Evolutionary conservation across 2,888 invertebrate species (phyloP), one percentile per base, ranked within the genome.

Genomic region (Drosophila fungiperda): DNA sequence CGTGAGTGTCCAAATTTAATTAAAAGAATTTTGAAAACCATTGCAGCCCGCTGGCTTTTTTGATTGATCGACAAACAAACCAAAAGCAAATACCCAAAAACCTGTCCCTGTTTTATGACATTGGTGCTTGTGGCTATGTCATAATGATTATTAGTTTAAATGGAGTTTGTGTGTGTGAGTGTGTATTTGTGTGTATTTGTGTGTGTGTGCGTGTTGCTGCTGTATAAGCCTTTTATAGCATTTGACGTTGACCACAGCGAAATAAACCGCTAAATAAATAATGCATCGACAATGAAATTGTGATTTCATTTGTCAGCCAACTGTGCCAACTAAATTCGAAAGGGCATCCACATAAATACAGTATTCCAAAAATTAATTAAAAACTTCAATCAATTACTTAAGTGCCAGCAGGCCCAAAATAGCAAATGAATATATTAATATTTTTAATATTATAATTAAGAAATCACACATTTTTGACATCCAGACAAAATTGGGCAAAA

Each of bases 221-320:
- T 64, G 59, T 36, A 48, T 55, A 48, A 49, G 64, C 61, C 64
- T 68, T 73, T 71, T 59, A 72, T 54, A 20, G 63, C 60, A 70
- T 69, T 82, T 70, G 58, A 68, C 55, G 63, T 29, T 74, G 73
- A 88, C 87, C 89, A 33, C 89, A 79, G 61, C 57, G 75, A 52
- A 79, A 79, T 77, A 82, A 89, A 87, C 84, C 86, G 76, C 89
- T 79, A 87, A 89, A 84, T 83, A 89, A 87, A 89, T 89, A 77
- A 89, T 86, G 64, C 67, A 82, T 57, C 20, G 69, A 69, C 60
- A 61, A 71, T 77, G 64, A 70, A 73, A 78, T 69, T 85, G 72
- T 68, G 73, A 77, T 81, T 83, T 81, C 78, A 76, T 79, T 81
- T 49, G 50, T 54, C 23, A 29, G 38, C 23, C 62, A 33, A 23